These are phyloP conservation scores for Latrodectus hesperus DNA, from an alignment of 2,888 invertebrate genomes.

Conservation along the genomic window DNA sequence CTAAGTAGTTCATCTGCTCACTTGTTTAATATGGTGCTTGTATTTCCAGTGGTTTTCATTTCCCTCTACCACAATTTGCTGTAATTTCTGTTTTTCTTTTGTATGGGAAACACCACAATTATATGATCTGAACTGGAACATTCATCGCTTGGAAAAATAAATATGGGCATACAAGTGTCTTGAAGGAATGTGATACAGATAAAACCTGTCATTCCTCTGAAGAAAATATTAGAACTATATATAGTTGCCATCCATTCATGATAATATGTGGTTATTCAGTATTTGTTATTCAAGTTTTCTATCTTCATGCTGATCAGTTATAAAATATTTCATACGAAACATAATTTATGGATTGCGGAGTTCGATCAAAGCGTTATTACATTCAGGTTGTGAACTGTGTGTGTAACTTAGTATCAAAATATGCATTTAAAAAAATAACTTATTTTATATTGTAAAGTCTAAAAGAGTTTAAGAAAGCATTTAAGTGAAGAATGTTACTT, in stretches of 20 bases:
- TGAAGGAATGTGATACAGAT: conserved; percentile 65
- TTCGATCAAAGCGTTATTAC: too few relatives aligned
- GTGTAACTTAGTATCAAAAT: too few relatives aligned
- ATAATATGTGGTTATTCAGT: conserved; percentile 55
- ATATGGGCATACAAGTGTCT: conserved; percentile 44
- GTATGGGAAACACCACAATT: neutral
- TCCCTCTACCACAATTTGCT: conserved; percentile 24
- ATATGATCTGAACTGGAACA: conserved; percentile 21
- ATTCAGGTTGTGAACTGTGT: too few relatives aligned
- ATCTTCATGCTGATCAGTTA: conserved; percentile 44
- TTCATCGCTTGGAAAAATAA: conserved; percentile 22
- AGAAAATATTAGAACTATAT: conserved; percentile 51
- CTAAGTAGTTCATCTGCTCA: conserved; percentile 20
- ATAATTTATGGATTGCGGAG: too few relatives aligned
- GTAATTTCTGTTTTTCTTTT: conserved; percentile 17
- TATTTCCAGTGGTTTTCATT: conserved; percentile 32
- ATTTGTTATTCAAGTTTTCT: conserved; percentile 50
- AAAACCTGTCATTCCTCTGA: conserved; percentile 56
- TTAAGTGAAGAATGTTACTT: too few relatives aligned
- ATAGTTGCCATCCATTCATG: conserved; percentile 51
- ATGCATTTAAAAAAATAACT: too few relatives aligned
- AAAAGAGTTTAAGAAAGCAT: too few relatives aligned
- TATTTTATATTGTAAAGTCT: too few relatives aligned
- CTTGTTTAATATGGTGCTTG: conserved; percentile 10
- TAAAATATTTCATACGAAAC: neutral